Conservation (phyloP, 2,888 invertebrate species). For the Germaria angustata region DNA sequence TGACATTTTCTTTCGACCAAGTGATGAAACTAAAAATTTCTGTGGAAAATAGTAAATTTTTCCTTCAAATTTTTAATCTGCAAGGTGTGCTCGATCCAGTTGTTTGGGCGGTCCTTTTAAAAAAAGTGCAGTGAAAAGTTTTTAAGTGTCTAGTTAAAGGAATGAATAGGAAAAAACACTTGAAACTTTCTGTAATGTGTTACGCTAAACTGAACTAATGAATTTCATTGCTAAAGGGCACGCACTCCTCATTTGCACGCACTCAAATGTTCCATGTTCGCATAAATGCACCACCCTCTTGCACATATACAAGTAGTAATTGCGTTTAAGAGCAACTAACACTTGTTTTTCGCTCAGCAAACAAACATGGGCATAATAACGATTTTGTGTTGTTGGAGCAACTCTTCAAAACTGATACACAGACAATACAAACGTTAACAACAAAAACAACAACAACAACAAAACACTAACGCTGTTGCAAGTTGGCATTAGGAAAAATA, state of each 20-base stretch:
- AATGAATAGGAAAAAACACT: neutral
- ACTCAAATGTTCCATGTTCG: neutral
- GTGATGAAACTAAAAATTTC: too few species aligned
- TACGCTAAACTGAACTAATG: slow-evolving; percentile 40
- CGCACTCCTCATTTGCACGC: neutral
- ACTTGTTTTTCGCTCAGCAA: neutral
- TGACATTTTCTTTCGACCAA: too few species aligned
- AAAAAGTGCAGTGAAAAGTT: slow-evolving; percentile 7
- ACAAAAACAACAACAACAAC: too few species aligned
- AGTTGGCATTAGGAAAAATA: slow-evolving; percentile 11
- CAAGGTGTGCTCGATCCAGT: neutral
- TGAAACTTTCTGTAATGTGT: slow-evolving; percentile 18
- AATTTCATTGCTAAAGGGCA: slow-evolving; percentile 29
- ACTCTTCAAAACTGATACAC: neutral
- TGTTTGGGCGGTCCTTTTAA: neutral
- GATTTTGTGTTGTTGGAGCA: neutral
- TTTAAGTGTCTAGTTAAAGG: slow-evolving; percentile 6
- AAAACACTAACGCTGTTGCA: neutral
- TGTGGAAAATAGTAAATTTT: too few species aligned
- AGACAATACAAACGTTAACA: neutral
- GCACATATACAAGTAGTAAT: neutral
- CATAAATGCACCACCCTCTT: neutral
- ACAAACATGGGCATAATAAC: neutral
- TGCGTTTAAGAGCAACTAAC: neutral
- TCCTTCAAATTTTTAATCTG: neutral